Evolutionary conservation across 1,140 invertebrate genomes (phyloP), one percentile per base, ranked within the genome.

Genomic region (Nautilus pompilius): DNA sequence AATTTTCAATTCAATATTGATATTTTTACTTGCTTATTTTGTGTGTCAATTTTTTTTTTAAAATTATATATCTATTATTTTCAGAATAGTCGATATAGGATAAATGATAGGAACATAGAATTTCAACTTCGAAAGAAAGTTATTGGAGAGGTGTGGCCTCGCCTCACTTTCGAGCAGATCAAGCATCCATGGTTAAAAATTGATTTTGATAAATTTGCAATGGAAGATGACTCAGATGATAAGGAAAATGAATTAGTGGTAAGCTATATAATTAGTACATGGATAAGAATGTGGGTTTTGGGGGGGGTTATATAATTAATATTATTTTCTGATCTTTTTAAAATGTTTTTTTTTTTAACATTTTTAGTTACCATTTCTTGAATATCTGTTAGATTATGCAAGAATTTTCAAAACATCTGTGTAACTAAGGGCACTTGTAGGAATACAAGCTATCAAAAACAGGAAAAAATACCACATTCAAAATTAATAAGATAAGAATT

Each of bases 141-240:
- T 51, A 83, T 86, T 48, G 81, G 83, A 17, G 87, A 85, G 28
- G 93, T 89, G 87, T 96, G 93, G 94, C 90, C 91, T 2, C 82
- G 93, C 60, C 80, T 96, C 29, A 90, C 89, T 5, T 85, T 87
- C 54, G 86, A 90, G 62, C 88, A 89, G 17, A 88, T 90, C 71
- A 96, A 95, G 78, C 91, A 91, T 2, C 87, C 89, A 0, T 97
- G 93, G 93, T 81, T 97, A 2, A 96, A 95, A 85, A 89, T 93
- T 71, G 92, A 94, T 84, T 94, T 93, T 85, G 92, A 94, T 78
- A 86, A 89, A 48, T 93, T 92, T 88, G 89, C 74, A 60, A 75
- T 79, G 87, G 80, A 88, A 48, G 82, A 87, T 53, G 88, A 89
- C 73, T 87, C 89, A 66, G 86, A 88, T 48, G 85, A 67, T 24